Percentiles rank a stretch among this genome's conserved stretches.
phyloP scores from a whole-genome alignment of 2,888 invertebrate species.

The Clunio marinus region DNA sequence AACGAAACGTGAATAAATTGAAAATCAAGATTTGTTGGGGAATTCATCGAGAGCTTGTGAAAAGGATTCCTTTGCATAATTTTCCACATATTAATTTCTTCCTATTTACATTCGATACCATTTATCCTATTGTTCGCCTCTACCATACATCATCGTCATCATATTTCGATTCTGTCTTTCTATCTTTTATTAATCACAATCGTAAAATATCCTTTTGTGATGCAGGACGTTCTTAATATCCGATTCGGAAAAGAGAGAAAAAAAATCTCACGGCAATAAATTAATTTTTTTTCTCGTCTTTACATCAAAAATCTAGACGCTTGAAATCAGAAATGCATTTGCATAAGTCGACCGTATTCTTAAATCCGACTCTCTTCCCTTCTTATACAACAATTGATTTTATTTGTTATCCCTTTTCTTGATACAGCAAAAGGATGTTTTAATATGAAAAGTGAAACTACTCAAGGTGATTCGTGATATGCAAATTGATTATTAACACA shows the following conservation, averaged over 20 bases:
- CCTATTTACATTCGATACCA: slow-evolving; percentile 27
- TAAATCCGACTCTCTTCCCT: slow-evolving; percentile 20
- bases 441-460: slow-evolving; percentile 25
- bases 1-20: not conserved
- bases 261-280: slow-evolving; percentile 39
- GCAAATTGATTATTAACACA: slow-evolving; percentile 27
- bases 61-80: slow-evolving; percentile 36
- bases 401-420: slow-evolving; percentile 39
- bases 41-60: not conserved
- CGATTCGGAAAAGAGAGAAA: not conserved
- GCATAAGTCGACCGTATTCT: slow-evolving; percentile 25
- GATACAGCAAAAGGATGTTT: not conserved
- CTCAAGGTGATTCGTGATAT: slow-evolving; percentile 37
- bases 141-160: slow-evolving; percentile 36
- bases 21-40: not conserved
- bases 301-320: not conserved
- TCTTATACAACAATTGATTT: slow-evolving; percentile 37
- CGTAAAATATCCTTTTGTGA: slow-evolving; percentile 26
- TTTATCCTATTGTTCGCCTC: slow-evolving; percentile 9
- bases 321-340: slow-evolving; percentile 11
- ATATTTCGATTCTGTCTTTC: slow-evolving; percentile 19
- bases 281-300: slow-evolving; percentile 27
- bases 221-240: slow-evolving; percentile 32
- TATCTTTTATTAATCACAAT: slow-evolving; percentile 35
- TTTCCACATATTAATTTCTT: slow-evolving; percentile 38